Conservation (phyloP, 2,113 vertebrate species). For the Microcebus tavaratra region DNA sequence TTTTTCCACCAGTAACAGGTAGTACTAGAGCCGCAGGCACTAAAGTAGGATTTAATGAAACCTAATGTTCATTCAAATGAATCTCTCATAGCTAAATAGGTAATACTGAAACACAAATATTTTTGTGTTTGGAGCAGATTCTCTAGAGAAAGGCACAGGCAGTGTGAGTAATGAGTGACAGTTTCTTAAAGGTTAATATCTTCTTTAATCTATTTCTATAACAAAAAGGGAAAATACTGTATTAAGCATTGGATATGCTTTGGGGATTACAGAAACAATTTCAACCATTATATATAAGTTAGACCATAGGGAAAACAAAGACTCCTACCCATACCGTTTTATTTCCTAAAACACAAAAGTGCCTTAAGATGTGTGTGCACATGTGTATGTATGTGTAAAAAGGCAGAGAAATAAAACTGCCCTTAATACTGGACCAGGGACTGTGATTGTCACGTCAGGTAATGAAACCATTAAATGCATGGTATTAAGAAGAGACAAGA, state of each 20-base stretch:
- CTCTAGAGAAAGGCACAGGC: slow-evolving; percentile 82
- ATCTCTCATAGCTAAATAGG: slow-evolving; percentile 84
- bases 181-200: slow-evolving; percentile 92
- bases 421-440: slow-evolving; percentile 84
- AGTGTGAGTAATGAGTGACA: slow-evolving; percentile 88
- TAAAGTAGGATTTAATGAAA: slow-evolving; percentile 81
- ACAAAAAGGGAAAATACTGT: slow-evolving; percentile 82
- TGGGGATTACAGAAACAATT: slow-evolving; percentile 89
- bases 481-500: slow-evolving; percentile 98
- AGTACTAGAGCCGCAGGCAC: slow-evolving; percentile 61
- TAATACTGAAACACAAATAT: slow-evolving; percentile 86
- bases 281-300: slow-evolving; percentile 84
- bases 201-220: slow-evolving; percentile 90
- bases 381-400: slow-evolving; percentile 40
- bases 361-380: slow-evolving; percentile 73
- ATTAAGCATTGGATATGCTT: slow-evolving; percentile 86
- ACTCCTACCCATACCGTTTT: slow-evolving; percentile 78
- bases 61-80: slow-evolving; percentile 77
- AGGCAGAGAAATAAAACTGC: slow-evolving; percentile 76
- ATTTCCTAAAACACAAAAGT: slow-evolving; percentile 84
- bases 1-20: slow-evolving; percentile 66
- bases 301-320: slow-evolving; percentile 80
- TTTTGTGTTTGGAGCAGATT: slow-evolving; percentile 84
- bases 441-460: slow-evolving; percentile 94
- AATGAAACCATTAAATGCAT: slow-evolving; percentile 98